These are phyloP conservation scores for Hedya salicella DNA, from an alignment of 2,888 invertebrate genomes.

Conservation along the genomic window DNA sequence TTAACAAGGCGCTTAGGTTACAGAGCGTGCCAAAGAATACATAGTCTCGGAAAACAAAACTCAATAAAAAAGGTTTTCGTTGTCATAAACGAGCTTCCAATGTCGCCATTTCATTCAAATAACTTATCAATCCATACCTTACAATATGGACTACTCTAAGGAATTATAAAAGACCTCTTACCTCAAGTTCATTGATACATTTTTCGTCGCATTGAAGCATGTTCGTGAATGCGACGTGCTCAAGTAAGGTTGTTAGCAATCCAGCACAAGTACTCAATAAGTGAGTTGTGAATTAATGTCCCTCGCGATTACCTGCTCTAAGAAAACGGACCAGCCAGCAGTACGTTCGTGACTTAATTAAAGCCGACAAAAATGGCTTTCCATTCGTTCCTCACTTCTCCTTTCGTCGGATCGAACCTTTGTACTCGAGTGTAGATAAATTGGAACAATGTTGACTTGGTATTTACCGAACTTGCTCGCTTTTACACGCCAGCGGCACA, in stretches of 20 bases:
- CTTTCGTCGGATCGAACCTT: constrained; percentile 29
- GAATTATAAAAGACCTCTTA: constrained; percentile 42
- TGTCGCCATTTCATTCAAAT: too few species aligned
- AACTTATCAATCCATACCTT: not conserved
- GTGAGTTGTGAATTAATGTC: constrained; percentile 74
- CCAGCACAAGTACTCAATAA: constrained; percentile 57
- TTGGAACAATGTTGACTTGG: constrained; percentile 34
- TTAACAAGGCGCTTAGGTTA: too few species aligned
- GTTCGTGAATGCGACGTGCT: constrained; percentile 61
- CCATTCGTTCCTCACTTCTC: constrained; percentile 37
- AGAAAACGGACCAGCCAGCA: constrained; percentile 47
- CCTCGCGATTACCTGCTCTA: constrained; percentile 68
- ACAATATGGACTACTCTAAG: constrained; percentile 7
- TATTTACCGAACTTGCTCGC: constrained; percentile 7
- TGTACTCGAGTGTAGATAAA: constrained; percentile 29
- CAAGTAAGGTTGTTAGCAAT: constrained; percentile 67
- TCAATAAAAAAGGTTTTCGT: too few species aligned
- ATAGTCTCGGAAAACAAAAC: too few species aligned
- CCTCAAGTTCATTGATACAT: constrained; percentile 30
- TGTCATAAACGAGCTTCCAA: too few species aligned
- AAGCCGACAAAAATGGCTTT: constrained; percentile 42
- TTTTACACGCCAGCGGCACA: constrained; percentile 12
- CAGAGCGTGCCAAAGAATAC: too few species aligned
- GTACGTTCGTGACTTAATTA: constrained; percentile 51
- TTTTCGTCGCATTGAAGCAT: constrained; percentile 37